Conservation (phyloP, 2,888 invertebrate species). For the Tholera decimalis region DNA sequence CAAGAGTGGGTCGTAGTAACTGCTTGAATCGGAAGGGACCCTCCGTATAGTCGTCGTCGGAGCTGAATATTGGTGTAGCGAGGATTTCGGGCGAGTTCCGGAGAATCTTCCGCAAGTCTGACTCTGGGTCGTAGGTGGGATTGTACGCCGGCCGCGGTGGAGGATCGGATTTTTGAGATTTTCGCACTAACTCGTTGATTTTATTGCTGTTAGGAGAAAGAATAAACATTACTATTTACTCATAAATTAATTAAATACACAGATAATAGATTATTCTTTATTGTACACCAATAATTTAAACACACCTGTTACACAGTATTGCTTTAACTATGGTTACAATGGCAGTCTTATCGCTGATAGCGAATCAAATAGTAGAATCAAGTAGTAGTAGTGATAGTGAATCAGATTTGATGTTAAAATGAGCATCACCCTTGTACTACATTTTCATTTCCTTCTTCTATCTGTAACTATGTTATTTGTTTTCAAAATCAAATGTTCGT, state of each 20-base stretch:
- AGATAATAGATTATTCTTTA: too few relatives aligned
- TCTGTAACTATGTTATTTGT: too few relatives aligned
- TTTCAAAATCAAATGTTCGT: not conserved
- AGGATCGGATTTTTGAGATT: slow-evolving; percentile 81
- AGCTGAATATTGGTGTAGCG: slow-evolving; percentile 85
- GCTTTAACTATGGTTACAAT: too few relatives aligned
- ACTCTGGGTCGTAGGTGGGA: slow-evolving; percentile 84
- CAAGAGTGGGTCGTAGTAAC: slow-evolving; percentile 92
- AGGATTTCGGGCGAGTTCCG: slow-evolving; percentile 88
- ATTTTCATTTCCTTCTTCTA: too few relatives aligned
- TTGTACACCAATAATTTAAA: too few relatives aligned
- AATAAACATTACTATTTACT: slow-evolving; percentile 8
- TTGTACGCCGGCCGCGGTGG: slow-evolving; percentile 81
- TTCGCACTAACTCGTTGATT: slow-evolving; percentile 87
- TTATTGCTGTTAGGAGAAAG: slow-evolving; percentile 80
- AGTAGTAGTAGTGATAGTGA: too few relatives aligned
- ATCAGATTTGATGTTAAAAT: too few relatives aligned
- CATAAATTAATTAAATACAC: too few relatives aligned
- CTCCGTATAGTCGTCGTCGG: slow-evolving; percentile 91
- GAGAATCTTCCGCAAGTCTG: slow-evolving; percentile 87
- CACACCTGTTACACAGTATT: too few relatives aligned
- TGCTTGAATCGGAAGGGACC: slow-evolving; percentile 94
- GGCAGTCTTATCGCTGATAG: too few relatives aligned
- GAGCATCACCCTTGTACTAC: too few relatives aligned
- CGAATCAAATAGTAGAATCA: too few relatives aligned